A percentile compares a stretch with the other conserved stretches of the same genome.
Conservation (phyloP, 2,113 vertebrate genomes). For the Thalassarche chlororhynchos region DNA sequence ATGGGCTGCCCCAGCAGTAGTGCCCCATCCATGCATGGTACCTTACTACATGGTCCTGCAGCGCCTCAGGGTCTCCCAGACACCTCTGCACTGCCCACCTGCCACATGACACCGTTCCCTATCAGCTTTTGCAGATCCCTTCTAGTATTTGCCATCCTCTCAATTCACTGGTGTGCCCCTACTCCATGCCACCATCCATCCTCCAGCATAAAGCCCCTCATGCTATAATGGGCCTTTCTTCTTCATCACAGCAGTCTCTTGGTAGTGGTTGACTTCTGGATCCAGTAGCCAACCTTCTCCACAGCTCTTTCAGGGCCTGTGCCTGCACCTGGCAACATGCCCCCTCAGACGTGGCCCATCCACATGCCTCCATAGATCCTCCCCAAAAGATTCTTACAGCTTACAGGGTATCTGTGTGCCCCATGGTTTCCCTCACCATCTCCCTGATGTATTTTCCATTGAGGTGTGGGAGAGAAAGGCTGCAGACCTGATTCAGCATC, state of each 20-base stretch:
- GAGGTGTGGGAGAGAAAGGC: neutral
- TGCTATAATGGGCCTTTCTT: neutral
- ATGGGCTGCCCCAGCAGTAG: neutral
- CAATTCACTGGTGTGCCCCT: neutral
- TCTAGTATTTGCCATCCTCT: neutral
- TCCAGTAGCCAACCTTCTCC: neutral
- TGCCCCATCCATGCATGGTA: neutral
- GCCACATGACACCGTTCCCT: accelerated
- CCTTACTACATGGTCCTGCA: neutral
- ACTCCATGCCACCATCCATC: neutral
- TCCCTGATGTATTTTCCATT: neutral
- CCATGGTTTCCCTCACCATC: neutral
- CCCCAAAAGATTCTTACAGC: neutral
- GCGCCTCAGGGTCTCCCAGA: neutral
- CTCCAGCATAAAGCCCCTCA: neutral
- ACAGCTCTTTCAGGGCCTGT: neutral
- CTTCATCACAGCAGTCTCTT: neutral
- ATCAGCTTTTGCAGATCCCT: neutral
- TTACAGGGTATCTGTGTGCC: neutral
- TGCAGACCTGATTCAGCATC: neutral
- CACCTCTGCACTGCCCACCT: neutral
- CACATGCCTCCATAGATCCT: neutral
- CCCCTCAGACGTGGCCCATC: neutral
- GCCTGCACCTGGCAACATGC: neutral
- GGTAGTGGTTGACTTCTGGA: neutral